A percentile compares a stretch with the other conserved stretches of the same genome.
Evolutionary conservation across 2,797 vertebrate species (phyloP).

Genomic region (Serranus cabrilla): DNA sequence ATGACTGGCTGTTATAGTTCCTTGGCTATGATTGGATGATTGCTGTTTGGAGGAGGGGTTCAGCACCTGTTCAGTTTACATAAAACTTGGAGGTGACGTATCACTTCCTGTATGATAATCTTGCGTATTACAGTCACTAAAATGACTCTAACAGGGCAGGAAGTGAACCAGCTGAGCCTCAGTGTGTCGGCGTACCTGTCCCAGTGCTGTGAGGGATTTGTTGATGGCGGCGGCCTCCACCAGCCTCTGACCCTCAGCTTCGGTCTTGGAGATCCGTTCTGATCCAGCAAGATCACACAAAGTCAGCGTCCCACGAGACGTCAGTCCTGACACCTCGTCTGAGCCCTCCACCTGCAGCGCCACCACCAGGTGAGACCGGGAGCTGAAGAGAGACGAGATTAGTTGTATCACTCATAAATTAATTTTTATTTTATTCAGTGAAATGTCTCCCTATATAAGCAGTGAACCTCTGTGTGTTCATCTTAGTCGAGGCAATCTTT

Average conservation of each 20-base stretch:
- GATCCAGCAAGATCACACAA: slow-evolving; percentile 82
- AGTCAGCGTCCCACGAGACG: slow-evolving; percentile 71
- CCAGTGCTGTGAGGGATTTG: slow-evolving; percentile 80
- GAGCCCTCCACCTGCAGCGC: slow-evolving; percentile 74
- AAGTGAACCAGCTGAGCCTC: neutral
- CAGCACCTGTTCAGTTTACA: no score
- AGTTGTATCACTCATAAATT: accelerated
- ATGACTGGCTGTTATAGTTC: no score
- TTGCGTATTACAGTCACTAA: no score
- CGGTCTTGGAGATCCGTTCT: slow-evolving; percentile 80
- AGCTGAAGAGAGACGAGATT: slow-evolving; percentile 53
- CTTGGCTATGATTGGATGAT: no score
- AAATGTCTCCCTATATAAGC: accelerated
- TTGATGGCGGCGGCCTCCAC: slow-evolving; percentile 84
- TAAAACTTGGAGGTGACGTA: no score
- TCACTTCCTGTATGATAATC: no score
- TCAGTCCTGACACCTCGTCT: slow-evolving; percentile 71
- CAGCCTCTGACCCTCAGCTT: slow-evolving; percentile 80
- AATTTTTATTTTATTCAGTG: neutral
- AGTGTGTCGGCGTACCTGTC: slow-evolving; percentile 67
- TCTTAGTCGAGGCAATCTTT: slow-evolving; percentile 79
- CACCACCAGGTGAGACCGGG: slow-evolving; percentile 82
- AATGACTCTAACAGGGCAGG: no score
- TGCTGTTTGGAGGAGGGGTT: no score
- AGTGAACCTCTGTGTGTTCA: slow-evolving; percentile 79